Conservation (phyloP, 2,113 vertebrate species). For the Stomatorhinus ivindoensis region DNA sequence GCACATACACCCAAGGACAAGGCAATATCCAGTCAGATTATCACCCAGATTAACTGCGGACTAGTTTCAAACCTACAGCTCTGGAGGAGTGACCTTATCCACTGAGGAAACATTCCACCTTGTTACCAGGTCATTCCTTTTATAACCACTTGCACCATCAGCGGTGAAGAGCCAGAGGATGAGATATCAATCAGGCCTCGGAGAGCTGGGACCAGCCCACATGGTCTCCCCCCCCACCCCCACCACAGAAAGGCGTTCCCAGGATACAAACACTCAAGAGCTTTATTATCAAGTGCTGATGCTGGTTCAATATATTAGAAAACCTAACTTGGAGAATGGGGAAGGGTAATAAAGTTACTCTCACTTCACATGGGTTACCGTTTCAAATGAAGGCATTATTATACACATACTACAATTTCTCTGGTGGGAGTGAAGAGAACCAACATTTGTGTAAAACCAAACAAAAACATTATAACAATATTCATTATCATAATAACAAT, state of each 20-base stretch:
- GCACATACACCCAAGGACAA: background rate
- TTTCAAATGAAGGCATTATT: conserved; percentile 52
- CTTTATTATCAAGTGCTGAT: conserved; percentile 63
- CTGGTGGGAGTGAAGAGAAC: conserved; percentile 35
- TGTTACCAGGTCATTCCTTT: background rate
- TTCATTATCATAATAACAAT: conserved; percentile 38
- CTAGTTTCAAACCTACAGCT: background rate
- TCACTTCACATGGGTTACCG: conserved; percentile 47
- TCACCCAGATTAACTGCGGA: background rate
- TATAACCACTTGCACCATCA: background rate
- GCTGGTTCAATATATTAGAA: conserved; percentile 69
- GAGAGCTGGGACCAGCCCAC: background rate
- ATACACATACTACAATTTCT: conserved; percentile 49
- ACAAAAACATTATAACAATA: conserved; percentile 36
- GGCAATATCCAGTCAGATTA: background rate
- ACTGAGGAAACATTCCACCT: background rate
- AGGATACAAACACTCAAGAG: conserved; percentile 49
- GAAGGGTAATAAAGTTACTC: conserved; percentile 44
- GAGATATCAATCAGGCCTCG: background rate
- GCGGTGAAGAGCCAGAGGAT: background rate
- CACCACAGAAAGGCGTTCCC: background rate
- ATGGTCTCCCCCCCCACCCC: too few relatives aligned
- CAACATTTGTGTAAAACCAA: conserved; percentile 37
- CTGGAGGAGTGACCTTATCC: background rate
- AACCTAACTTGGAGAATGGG: conserved; percentile 55